A percentile compares a stretch with the other conserved stretches of the same genome.
Evolutionary conservation across 2,888 invertebrate species (phyloP).

Genomic region (Thereva unica): DNA sequence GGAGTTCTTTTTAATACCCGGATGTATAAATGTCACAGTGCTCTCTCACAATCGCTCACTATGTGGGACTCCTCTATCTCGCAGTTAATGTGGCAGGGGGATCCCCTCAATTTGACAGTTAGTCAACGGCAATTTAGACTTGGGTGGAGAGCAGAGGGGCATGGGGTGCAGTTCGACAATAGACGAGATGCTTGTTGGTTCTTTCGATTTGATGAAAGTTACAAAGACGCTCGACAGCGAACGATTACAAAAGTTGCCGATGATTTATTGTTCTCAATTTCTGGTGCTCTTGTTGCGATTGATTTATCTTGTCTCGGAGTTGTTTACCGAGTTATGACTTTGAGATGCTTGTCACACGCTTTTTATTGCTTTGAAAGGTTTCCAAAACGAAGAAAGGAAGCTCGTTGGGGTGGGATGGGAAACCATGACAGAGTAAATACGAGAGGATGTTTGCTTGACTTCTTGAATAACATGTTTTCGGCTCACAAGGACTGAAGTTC

Average conservation of each 20-base stretch:
- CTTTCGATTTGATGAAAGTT: conserved; percentile 19
- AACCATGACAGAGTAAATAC: too few relatives aligned
- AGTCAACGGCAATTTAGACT: conserved; percentile 3
- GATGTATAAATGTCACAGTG: conserved; percentile 20
- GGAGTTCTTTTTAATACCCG: conserved; percentile 2
- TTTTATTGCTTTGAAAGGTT: conserved; percentile 1
- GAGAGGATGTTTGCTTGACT: too few relatives aligned
- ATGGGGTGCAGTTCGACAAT: conserved; percentile 19
- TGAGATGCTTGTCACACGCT: conserved; percentile 17
- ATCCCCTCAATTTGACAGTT: conserved; percentile 28
- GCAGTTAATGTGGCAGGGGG: neutral
- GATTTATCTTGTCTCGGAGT: conserved; percentile 23
- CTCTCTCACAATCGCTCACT: neutral
- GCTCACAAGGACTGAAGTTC: too few relatives aligned
- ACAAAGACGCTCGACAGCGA: conserved; percentile 20
- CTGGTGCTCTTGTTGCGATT: conserved; percentile 6
- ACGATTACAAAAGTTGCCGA: conserved; percentile 25
- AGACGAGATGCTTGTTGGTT: conserved; percentile 1
- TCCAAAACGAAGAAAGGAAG: too few relatives aligned
- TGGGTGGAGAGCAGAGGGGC: neutral
- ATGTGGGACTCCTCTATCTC: too few relatives aligned
- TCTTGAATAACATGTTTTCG: too few relatives aligned
- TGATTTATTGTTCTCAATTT: conserved; percentile 24
- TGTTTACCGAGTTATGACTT: conserved; percentile 21
- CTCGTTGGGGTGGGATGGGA: too few relatives aligned